phyloP scores from a whole-genome alignment of 92 coral and sea anemone genomes.

The Umimayanthus chanpuru region DNA sequence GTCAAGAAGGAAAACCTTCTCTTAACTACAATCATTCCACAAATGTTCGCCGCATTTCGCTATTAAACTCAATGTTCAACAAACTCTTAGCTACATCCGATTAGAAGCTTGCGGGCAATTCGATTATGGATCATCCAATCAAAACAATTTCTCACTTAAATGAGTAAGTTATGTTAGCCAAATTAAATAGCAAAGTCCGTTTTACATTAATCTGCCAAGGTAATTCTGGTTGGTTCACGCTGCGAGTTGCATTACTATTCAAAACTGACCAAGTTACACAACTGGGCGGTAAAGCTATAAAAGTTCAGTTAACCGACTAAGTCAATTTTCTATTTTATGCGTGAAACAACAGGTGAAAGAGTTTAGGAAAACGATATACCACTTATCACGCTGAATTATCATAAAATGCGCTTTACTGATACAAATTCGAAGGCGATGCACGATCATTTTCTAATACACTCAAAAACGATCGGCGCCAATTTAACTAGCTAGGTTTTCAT shows the following conservation, averaged over 20 bases:
- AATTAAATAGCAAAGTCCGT: constrained; percentile 24
- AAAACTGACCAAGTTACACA: constrained; percentile 17
- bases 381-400: constrained; percentile 12
- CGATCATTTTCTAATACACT: not conserved
- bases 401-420: not conserved
- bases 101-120: constrained; percentile 35
- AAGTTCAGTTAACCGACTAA: constrained; percentile 9
- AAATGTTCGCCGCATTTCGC: constrained; percentile 12
- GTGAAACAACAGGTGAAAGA: constrained; percentile 25
- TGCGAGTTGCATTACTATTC: constrained; percentile 27
- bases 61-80: not conserved
- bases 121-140: constrained; percentile 32
- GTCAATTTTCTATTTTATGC: not conserved
- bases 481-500: no score
- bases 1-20: not conserved
- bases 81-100: constrained; percentile 22
- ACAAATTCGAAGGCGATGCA: not conserved
- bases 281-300: constrained; percentile 12
- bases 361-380: constrained; percentile 11
- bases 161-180: constrained; percentile 20
- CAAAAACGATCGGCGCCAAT: no score
- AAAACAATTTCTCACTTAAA: constrained; percentile 18
- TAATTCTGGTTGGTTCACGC: constrained; percentile 30
- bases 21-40: not conserved
- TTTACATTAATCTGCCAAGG: constrained; percentile 26